Conservation (phyloP, 2,797 vertebrate genomes). For the Tenualosa thibaudeaui region DNA sequence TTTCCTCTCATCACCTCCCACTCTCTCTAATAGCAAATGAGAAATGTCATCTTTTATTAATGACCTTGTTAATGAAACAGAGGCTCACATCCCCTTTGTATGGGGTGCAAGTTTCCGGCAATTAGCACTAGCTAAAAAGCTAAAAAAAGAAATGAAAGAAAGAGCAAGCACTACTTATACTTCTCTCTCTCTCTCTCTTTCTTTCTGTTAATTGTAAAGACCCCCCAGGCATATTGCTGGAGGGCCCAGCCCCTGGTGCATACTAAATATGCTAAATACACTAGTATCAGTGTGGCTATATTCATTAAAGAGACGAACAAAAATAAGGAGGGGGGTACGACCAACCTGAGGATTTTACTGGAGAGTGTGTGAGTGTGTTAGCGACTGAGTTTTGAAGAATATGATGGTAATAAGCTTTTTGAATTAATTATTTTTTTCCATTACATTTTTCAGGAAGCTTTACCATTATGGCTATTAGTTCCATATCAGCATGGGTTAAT, state of each 20-base stretch:
- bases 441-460: too few species aligned
- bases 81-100: constrained; percentile 54
- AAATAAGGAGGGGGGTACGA: constrained; percentile 41
- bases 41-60: constrained; percentile 72
- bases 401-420: background rate
- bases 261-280: constrained; percentile 1
- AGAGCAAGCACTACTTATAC: background rate
- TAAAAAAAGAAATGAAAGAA: background rate
- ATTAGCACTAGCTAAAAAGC: constrained; percentile 63
- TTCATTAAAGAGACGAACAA: background rate
- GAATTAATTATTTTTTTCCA: background rate
- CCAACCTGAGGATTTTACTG: background rate
- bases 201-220: background rate
- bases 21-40: constrained; percentile 63
- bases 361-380: background rate
- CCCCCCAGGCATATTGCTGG: background rate
- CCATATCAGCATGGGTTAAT: too few species aligned
- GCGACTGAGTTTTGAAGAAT: background rate
- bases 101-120: constrained; percentile 63
- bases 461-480: too few species aligned
- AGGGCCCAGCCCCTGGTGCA: background rate
- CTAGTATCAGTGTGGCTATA: background rate
- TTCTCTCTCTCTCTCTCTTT: background rate
- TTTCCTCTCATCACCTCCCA: constrained; percentile 44
- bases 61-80: constrained; percentile 66